Conservation (phyloP, 2,888 invertebrate species). For the Selenia dentaria region DNA sequence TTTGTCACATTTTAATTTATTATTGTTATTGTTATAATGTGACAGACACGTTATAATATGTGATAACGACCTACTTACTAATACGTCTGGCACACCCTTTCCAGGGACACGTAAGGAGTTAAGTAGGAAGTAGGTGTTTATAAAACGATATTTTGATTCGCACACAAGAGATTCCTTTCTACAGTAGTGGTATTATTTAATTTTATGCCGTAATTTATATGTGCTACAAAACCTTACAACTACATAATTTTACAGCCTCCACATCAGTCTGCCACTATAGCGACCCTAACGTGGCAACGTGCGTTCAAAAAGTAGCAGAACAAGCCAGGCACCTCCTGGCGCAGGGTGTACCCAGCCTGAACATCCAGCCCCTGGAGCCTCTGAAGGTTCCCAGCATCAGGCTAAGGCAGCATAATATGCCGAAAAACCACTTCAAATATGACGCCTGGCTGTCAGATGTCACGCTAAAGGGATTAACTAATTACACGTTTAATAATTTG, state of each 20-base stretch:
- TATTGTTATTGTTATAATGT: too few relatives aligned
- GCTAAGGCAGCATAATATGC: constrained; percentile 80
- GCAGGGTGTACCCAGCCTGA: constrained; percentile 83
- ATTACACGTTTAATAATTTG: constrained; percentile 77
- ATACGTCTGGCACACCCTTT: too few relatives aligned
- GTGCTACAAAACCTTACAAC: too few relatives aligned
- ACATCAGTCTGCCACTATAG: constrained; percentile 80
- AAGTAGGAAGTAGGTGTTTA: too few relatives aligned
- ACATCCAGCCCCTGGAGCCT: constrained; percentile 85
- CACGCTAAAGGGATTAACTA: constrained; percentile 71
- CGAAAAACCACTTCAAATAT: constrained; percentile 76
- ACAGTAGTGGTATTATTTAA: too few relatives aligned
- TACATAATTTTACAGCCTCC: constrained; percentile 17
- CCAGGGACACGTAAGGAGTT: too few relatives aligned
- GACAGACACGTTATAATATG: too few relatives aligned
- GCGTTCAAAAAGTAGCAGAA: constrained; percentile 82
- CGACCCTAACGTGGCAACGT: constrained; percentile 82
- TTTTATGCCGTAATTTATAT: too few relatives aligned
- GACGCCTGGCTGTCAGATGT: constrained; percentile 81
- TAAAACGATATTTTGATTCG: too few relatives aligned
- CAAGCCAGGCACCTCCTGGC: constrained; percentile 77
- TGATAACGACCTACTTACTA: too few relatives aligned
- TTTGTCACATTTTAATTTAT: too few relatives aligned
- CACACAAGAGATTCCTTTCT: too few relatives aligned
- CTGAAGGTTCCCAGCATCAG: constrained; percentile 83